Evolutionary conservation across 2,113 vertebrate genomes (phyloP).

Genomic region (Kryptolebias marmoratus): DNA sequence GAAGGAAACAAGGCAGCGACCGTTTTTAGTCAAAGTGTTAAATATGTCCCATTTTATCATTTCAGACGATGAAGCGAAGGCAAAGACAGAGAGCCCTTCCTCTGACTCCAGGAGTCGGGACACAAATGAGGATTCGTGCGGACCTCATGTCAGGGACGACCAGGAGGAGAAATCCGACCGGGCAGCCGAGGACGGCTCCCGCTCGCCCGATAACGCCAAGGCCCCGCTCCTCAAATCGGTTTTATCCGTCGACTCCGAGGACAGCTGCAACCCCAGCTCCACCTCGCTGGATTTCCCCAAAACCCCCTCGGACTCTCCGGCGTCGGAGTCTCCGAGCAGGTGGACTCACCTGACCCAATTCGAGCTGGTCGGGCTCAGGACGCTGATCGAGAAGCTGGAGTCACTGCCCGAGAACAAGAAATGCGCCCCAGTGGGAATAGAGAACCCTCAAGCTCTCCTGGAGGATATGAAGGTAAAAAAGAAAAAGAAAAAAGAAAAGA

Average conservation of each 20-base stretch:
- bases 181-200: slow-evolving; percentile 73
- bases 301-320: slow-evolving; percentile 87
- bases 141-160: slow-evolving; percentile 82
- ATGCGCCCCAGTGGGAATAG: slow-evolving; percentile 91
- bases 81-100: slow-evolving; percentile 86
- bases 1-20: too few relatives aligned
- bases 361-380: slow-evolving; percentile 91
- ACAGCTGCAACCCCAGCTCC: slow-evolving; percentile 80
- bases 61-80: slow-evolving; percentile 86
- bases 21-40: not conserved
- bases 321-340: slow-evolving; percentile 81
- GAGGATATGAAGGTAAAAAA: slow-evolving; percentile 91
- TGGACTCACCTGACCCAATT: slow-evolving; percentile 96
- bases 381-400: slow-evolving; percentile 94
- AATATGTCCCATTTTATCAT: not conserved
- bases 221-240: slow-evolving; percentile 84
- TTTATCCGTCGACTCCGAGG: slow-evolving; percentile 87
- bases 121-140: slow-evolving; percentile 90
- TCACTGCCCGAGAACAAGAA: slow-evolving; percentile 94
- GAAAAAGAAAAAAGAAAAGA: slow-evolving; percentile 9
- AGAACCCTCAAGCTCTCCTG: slow-evolving; percentile 90
- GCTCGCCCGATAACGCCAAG: slow-evolving; percentile 83
- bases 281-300: slow-evolving; percentile 83
- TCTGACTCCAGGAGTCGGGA: slow-evolving; percentile 89
- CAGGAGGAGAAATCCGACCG: slow-evolving; percentile 72